Evolutionary conservation across 1,140 invertebrate genomes (phyloP).

Genomic region (Bombus pascuorum): DNA sequence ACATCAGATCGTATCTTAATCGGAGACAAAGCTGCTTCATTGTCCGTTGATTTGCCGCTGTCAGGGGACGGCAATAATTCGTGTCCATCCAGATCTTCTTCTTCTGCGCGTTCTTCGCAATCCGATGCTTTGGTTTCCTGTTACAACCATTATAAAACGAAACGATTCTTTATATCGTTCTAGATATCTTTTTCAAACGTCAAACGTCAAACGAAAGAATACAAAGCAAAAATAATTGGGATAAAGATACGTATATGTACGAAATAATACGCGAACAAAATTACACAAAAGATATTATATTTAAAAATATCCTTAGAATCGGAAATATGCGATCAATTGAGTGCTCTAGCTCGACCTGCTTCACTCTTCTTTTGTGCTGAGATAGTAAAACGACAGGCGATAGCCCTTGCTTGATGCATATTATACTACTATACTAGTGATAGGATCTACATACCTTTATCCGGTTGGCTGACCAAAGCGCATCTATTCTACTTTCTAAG

Average conservation of each 20-base stretch:
- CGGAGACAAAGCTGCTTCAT: slow-evolving; percentile 78
- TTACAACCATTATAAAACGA: neutral
- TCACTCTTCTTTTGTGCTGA: neutral
- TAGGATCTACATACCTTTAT: neutral
- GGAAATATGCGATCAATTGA: slow-evolving; percentile 1
- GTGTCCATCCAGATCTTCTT: slow-evolving; percentile 75
- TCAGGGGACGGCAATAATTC: slow-evolving; percentile 77
- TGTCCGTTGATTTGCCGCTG: slow-evolving; percentile 80
- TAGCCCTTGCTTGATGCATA: neutral
- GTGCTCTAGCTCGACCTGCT: neutral
- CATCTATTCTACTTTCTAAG: slow-evolving; percentile 2
- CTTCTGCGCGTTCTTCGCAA: slow-evolving; percentile 73
- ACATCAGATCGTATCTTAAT: slow-evolving; percentile 77
- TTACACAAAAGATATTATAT: neutral
- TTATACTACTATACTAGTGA: neutral
- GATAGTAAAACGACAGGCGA: neutral
- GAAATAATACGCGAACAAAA: neutral
- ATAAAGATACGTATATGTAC: too few species aligned
- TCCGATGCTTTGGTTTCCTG: slow-evolving; percentile 75
- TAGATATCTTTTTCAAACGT: neutral
- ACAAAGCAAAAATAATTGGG: neutral
- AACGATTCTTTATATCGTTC: neutral
- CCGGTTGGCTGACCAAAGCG: slow-evolving; percentile 28
- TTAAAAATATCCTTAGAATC: slow-evolving; percentile 20
- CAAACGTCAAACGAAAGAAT: neutral